Base-by-base conservation (phyloP, 2,797 vertebrate species). In the Micromesistius poutassou region DNA sequence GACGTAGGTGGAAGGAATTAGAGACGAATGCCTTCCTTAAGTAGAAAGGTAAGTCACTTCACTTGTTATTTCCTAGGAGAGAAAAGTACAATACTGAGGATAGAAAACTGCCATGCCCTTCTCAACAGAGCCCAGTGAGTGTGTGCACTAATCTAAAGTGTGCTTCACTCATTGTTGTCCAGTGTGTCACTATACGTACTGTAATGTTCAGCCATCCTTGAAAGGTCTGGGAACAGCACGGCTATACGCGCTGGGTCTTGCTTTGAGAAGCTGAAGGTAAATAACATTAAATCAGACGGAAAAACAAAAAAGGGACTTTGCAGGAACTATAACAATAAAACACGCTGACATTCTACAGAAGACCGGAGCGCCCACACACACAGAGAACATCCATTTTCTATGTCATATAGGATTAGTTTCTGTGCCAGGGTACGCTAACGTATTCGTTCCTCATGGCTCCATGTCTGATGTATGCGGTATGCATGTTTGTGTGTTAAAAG, bases 271-370 rank as follows among this genome's bases (percentile, higher is more conserved):
- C 12, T 66, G 36, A 83, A 77, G 25, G 62, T 1, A 77, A 80
- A 84, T 78, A 74, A 74, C 55, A 12, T 55, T 78, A 77, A 84
- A 79, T 81, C 76, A 73, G 10, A 71, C 22, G 70, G 14, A 66
- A 80, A 82, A 78, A 83, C 22, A 71, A 22, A 30, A 25, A 75
- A 76, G 8, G 74, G 77, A 77, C 75, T 76, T 62, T 74, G 70
- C 42, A 76, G 3, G 0, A 77, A 72, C 25, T 7, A 10, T 0
- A 12, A 66, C 70, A 80, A 85, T 85, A 81, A 87, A 85, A 81
- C 86, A 89, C 25, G 30, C 62, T 42, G 80, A 85, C 81, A 81
- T 86, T 82, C 80, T 83, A 78, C 79, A 76, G 78, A 76, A 73
- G 42, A 55, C 22, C 10, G 50, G 5, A 70, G 79, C 83, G 79